Evolutionary conservation across 1,140 invertebrate species (phyloP).

Genomic region (Trachelipus rathkii): DNA sequence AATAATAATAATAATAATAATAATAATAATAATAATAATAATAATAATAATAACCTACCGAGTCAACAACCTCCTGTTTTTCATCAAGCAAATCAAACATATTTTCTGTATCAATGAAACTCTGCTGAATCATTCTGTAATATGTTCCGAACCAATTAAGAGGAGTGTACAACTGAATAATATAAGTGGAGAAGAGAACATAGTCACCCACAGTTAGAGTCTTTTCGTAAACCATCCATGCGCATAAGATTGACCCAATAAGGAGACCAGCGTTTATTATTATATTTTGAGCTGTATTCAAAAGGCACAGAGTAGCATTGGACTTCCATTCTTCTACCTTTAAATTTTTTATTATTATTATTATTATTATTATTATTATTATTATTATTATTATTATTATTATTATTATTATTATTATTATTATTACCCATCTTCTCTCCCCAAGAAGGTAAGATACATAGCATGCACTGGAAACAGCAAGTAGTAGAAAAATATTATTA

Average conservation of each 20-base stretch:
- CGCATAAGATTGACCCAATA: constrained; percentile 79
- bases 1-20: too few species aligned
- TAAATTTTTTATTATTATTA: constrained; percentile 37
- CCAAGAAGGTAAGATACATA: too few species aligned
- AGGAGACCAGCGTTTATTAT: constrained; percentile 82
- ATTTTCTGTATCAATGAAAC: constrained; percentile 99
- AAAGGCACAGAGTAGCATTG: constrained; percentile 74
- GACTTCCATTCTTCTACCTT: constrained; percentile 83
- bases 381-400: too few species aligned
- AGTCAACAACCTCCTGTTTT: constrained; percentile 66
- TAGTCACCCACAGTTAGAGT: constrained; percentile 86
- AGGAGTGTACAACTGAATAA: constrained; percentile 93
- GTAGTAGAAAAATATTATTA: too few species aligned
- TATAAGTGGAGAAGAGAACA: constrained; percentile 88
- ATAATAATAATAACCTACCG: constrained; percentile 27
- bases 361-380: too few species aligned
- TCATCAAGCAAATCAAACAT: constrained; percentile 93
- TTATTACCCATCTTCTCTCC: too few species aligned
- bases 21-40: too few species aligned
- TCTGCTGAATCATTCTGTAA: constrained; percentile 93
- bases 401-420: too few species aligned
- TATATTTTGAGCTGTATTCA: constrained; percentile 84
- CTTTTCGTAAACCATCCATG: constrained; percentile 68
- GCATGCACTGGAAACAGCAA: too few species aligned
- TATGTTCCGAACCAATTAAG: constrained; percentile 98